These are phyloP conservation scores for Mustela nigripes DNA, from an alignment of 2,113 vertebrate species.

Conservation along the genomic window DNA sequence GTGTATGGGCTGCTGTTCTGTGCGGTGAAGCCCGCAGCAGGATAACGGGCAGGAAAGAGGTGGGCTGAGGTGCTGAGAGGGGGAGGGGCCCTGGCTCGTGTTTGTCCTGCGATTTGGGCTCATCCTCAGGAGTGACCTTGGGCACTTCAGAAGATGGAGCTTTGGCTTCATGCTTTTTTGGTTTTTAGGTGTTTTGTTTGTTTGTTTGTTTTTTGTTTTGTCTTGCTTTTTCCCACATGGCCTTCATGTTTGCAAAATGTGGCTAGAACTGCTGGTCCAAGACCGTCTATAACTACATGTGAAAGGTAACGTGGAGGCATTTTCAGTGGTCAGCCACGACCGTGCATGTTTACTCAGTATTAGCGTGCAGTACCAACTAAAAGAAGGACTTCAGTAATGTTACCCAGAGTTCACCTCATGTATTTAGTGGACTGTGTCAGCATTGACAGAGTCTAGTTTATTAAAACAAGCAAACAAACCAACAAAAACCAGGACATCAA, in stretches of 20 bases:
- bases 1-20: neutral
- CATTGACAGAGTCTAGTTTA: neutral
- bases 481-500: neutral
- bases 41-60: neutral
- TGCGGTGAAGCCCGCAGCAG: neutral
- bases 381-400: constrained; percentile 29
- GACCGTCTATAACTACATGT: neutral
- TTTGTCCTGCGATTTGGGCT: neutral
- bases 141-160: neutral
- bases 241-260: neutral
- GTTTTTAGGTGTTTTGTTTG: neutral
- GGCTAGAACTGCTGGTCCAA: neutral
- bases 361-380: neutral
- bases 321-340: neutral
- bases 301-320: neutral
- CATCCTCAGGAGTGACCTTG: neutral
- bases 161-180: neutral
- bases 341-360: neutral
- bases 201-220: neutral
- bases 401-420: neutral
- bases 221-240: neutral
- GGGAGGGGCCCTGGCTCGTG: fast-evolving
- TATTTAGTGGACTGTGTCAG: neutral
- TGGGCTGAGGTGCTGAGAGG: no score
- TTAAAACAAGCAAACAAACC: neutral